These are phyloP conservation scores for Montipora efflorescens DNA, from an alignment of 64 coral and sea anemone species.

Conservation along the genomic window DNA sequence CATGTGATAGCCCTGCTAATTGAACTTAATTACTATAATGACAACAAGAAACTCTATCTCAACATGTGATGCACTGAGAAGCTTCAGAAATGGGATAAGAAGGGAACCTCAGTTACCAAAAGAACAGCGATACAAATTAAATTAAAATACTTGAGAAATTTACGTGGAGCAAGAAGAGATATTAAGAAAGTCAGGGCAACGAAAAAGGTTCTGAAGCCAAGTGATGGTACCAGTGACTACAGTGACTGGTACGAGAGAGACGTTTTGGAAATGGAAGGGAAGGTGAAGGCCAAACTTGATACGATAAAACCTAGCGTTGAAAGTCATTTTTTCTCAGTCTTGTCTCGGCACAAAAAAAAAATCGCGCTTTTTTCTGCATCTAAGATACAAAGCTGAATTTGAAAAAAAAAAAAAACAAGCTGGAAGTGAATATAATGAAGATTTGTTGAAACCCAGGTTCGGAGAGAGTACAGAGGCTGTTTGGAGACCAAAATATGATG, in stretches of 20 bases:
- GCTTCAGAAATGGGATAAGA: slow-evolving; percentile 80
- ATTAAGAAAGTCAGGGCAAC: slow-evolving; percentile 71
- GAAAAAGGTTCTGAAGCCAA: slow-evolving; percentile 64
- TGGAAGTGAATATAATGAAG: slow-evolving; percentile 59
- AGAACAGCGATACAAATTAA: slow-evolving; percentile 71
- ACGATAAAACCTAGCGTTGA: slow-evolving; percentile 51
- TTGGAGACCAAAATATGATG: neutral
- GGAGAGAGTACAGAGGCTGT: too few species aligned
- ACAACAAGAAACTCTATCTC: slow-evolving; percentile 67
- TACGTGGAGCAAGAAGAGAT: slow-evolving; percentile 76
- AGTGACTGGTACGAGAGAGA: slow-evolving; percentile 82
- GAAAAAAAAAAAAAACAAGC: slow-evolving; percentile 44
- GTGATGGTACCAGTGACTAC: slow-evolving; percentile 61
- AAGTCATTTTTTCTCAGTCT: slow-evolving; percentile 72
- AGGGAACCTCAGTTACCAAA: slow-evolving; percentile 54
- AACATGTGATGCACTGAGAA: slow-evolving; percentile 76
- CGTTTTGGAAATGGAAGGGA: slow-evolving; percentile 71
- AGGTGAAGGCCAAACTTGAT: slow-evolving; percentile 66
- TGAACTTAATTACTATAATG: slow-evolving; percentile 69
- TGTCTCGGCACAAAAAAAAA: slow-evolving; percentile 57
- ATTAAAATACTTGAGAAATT: slow-evolving; percentile 73
- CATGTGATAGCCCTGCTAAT: slow-evolving; percentile 75
- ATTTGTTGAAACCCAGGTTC: slow-evolving; percentile 52
- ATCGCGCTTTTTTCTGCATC: slow-evolving; percentile 52
- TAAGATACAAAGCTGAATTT: slow-evolving; percentile 67